phyloP scores from a whole-genome alignment of 1,140 invertebrate genomes.

The Drosophila bocki region DNA sequence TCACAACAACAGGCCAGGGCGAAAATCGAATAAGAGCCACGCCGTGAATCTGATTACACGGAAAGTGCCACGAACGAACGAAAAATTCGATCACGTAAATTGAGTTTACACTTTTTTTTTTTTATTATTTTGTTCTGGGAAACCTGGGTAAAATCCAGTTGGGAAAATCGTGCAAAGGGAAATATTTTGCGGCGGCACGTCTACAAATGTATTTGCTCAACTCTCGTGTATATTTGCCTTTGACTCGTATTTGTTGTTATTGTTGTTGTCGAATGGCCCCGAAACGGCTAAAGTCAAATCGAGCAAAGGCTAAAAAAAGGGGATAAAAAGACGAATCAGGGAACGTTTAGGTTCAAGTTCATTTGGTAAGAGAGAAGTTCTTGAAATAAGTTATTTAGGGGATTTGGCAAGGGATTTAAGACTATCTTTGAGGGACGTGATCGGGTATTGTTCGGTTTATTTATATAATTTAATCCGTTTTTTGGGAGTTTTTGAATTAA shows the following conservation, averaged over 20 bases:
- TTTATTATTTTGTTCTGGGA: background rate
- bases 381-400: background rate
- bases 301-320: conserved; percentile 3
- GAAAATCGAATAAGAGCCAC: conserved; percentile 48
- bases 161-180: conserved; percentile 16
- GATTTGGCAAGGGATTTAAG: background rate
- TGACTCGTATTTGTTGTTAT: conserved; percentile 2
- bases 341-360: conserved; percentile 14
- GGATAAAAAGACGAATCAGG: conserved; percentile 12
- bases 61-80: conserved; percentile 50
- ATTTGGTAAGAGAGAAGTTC: background rate
- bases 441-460: too few relatives aligned
- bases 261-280: background rate
- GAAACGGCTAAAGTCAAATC: conserved; percentile 26
- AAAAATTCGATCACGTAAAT: conserved; percentile 76
- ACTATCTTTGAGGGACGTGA: background rate
- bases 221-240: conserved; percentile 40
- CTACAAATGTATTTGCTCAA: conserved; percentile 44
- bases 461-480: background rate
- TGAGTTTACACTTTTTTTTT: conserved; percentile 65
- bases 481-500: too few relatives aligned
- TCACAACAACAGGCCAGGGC: conserved; percentile 13
- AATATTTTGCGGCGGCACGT: conserved; percentile 64
- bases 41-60: conserved; percentile 52
- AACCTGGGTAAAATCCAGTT: conserved; percentile 4